Conservation (phyloP, 2,888 invertebrate genomes). For the Onchidella celtica region DNA sequence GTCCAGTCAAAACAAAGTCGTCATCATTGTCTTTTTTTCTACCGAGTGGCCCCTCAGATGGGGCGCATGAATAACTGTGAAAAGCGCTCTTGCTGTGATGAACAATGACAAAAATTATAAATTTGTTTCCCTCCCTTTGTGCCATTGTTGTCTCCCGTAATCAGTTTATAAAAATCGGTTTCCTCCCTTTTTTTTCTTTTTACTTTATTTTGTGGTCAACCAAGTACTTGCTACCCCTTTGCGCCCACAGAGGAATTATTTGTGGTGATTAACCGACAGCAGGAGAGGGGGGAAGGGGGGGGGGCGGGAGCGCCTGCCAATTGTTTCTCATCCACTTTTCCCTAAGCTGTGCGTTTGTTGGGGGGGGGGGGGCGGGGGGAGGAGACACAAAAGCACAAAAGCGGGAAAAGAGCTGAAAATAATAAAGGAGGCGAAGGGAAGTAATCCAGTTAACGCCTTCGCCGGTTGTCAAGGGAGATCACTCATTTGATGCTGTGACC, state of each 20-base stretch:
- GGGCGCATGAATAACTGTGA: no score
- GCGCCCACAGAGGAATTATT: conserved; percentile 15
- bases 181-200: conserved; percentile 2
- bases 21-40: no score
- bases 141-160: conserved; percentile 11
- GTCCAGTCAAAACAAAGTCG: no score
- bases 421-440: conserved; percentile 11
- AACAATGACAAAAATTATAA: no score
- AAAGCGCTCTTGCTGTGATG: no score
- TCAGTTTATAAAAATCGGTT: conserved; percentile 31
- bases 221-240: conserved; percentile 1
- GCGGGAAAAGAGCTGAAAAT: conserved; percentile 17
- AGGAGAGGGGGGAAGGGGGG: no score
- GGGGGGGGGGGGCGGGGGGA: no score
- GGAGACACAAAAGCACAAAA: no score
- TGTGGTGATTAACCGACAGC: conserved; percentile 19
- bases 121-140: conserved; percentile 9
- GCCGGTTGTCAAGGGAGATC: conserved; percentile 32
- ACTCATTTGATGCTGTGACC: conserved; percentile 40
- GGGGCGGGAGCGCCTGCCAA: no score
- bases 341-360: background rate
- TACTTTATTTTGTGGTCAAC: conserved; percentile 11
- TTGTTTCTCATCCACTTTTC: background rate
- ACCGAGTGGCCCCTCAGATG: no score
- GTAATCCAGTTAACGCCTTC: conserved; percentile 47